Base-by-base conservation (phyloP, 2,797 vertebrate genomes). In the Thripadectes ignobilis region DNA sequence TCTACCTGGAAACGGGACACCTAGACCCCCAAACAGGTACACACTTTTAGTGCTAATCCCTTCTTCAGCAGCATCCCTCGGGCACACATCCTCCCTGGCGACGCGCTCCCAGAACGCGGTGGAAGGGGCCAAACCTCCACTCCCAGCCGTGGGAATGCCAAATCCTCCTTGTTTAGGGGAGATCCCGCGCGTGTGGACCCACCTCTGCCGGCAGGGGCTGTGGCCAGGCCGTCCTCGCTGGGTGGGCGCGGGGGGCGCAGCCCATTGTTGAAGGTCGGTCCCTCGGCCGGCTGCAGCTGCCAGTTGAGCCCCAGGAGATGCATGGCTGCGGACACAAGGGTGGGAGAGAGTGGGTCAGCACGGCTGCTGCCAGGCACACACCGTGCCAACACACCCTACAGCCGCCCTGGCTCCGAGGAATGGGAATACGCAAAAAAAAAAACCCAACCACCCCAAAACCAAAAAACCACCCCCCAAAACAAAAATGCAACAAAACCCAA, bases 151-250 rank as follows among this genome's bases (percentile, higher is more conserved):
- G 55, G 92, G 15, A 24, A 49, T 16, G 15, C 21, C 7, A 12
- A 45, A 45, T 11, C 5, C 21, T 20, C 45, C 45, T 45, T 3
- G 21, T 21, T 21, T 10, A 10, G 45, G 41, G 23, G 32, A 5
- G 22, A 19, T 34, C 30, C 22, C 49, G 48, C 67, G 59, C 38
- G 29, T 30, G 19, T 22, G 59, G 59, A 65, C 85, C 85, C 85
- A 99, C 99, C 99, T 99, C 99, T 99, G 98, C 99, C 99, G 98
- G 98, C 99, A 98, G 99, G 98, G 98, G 99, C 99, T 98, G 98
- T 98, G 97, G 99, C 98, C 98, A 98, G 98, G 97, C 98, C 99
- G 93, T 99, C 99, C 84, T 98, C 98, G 85, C 98, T 45, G 45
- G 65, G 97, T 98, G 98, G 98, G 97, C 98, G 98, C 96, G 63